Conservation (phyloP, 1,140 invertebrate genomes). For the Anadara kagoshimensis region DNA sequence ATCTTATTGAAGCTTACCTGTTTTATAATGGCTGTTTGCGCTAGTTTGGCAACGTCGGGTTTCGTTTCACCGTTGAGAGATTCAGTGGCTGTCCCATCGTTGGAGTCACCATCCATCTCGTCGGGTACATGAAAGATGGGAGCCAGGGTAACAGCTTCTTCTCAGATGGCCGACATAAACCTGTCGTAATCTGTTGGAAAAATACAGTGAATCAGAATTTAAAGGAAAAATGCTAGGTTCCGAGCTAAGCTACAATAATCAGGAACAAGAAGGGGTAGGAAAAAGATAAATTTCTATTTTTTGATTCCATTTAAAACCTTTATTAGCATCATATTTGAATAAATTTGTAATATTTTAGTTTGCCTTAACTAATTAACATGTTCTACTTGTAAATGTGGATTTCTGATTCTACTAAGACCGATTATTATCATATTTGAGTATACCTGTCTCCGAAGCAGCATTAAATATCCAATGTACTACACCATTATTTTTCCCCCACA, state of each 20-base stretch:
- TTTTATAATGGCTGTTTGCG: slow-evolving; percentile 72
- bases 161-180: not conserved
- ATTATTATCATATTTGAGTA: slow-evolving; percentile 37
- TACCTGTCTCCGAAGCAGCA: too few relatives aligned
- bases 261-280: slow-evolving; percentile 15
- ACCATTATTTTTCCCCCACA: too few relatives aligned
- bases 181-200: slow-evolving; percentile 14
- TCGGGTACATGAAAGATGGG: slow-evolving; percentile 29
- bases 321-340: too few relatives aligned
- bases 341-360: not conserved
- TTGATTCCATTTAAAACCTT: too few relatives aligned
- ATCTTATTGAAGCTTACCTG: slow-evolving; percentile 71
- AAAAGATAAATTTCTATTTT: slow-evolving; percentile 10
- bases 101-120: slow-evolving; percentile 70
- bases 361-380: too few relatives aligned
- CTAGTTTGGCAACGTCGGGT: slow-evolving; percentile 69
- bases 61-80: slow-evolving; percentile 69
- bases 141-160: slow-evolving; percentile 35
- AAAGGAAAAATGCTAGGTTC: slow-evolving; percentile 8
- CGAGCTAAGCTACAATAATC: slow-evolving; percentile 6
- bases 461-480: too few relatives aligned
- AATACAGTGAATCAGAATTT: slow-evolving; percentile 17
- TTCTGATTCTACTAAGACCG: slow-evolving; percentile 35
- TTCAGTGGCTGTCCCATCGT: slow-evolving; percentile 64
- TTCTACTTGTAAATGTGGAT: slow-evolving; percentile 40